These are phyloP conservation scores for Vollenhovia emeryi DNA, from an alignment of 1,140 invertebrate genomes.

Conservation along the genomic window DNA sequence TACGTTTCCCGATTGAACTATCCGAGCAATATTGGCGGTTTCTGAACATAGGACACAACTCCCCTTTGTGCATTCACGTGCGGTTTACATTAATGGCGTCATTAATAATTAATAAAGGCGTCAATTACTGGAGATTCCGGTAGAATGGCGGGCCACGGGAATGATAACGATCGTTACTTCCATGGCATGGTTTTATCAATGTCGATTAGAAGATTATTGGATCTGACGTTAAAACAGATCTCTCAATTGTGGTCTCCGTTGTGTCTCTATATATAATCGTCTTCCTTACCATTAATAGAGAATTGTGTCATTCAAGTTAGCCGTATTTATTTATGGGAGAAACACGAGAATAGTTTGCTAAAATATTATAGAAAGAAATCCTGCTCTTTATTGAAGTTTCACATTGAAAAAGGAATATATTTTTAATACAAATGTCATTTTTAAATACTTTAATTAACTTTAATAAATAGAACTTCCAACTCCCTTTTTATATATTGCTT, in stretches of 20 bases:
- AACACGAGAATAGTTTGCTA: not conserved
- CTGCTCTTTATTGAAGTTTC: not conserved
- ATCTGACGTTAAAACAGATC: not conserved
- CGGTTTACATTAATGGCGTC: not conserved
- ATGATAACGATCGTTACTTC: slow-evolving; percentile 46
- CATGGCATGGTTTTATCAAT: not conserved
- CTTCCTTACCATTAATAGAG: not conserved
- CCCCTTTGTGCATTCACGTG: slow-evolving; percentile 1
- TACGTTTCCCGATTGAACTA: not conserved
- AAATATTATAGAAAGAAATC: not conserved
- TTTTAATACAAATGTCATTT: not conserved
- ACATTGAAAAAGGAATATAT: not conserved
- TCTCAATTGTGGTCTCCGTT: not conserved
- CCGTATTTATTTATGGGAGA: not conserved
- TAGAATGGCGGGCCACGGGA: not conserved
- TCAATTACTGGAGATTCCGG: slow-evolving; percentile 59
- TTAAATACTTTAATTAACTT: too few relatives aligned
- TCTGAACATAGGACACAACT: not conserved
- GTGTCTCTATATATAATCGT: not conserved
- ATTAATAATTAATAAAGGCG: slow-evolving; percentile 66
- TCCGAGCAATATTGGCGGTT: not conserved
- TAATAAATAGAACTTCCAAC: not conserved
- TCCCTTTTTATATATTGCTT: not conserved
- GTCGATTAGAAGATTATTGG: slow-evolving; percentile 36
- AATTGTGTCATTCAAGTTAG: not conserved